Conservation (phyloP, 1,140 invertebrate species). For the Papilio dardanus region DNA sequence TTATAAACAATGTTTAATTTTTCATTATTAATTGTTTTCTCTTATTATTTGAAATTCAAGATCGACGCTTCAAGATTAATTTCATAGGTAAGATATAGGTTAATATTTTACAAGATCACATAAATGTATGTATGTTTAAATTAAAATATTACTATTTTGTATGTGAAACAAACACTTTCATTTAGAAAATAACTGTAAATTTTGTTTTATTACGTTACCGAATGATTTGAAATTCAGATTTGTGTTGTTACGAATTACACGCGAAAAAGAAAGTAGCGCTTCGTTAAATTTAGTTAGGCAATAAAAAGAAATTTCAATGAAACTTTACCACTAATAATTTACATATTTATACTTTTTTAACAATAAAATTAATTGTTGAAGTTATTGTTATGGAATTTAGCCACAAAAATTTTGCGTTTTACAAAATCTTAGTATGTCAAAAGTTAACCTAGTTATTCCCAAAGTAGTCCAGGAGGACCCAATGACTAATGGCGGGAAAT, state of each 20-base stretch:
- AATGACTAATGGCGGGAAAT: no score
- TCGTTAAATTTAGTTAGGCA: constrained; percentile 16
- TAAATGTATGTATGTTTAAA: not conserved
- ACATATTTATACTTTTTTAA: not conserved
- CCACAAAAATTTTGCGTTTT: not conserved
- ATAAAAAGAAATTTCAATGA: constrained; percentile 14
- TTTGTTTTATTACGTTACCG: constrained; percentile 14
- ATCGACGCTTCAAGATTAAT: not conserved
- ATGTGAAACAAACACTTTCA: constrained; percentile 4
- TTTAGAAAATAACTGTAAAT: constrained; percentile 13
- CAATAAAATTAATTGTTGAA: not conserved
- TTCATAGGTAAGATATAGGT: not conserved
- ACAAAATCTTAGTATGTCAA: not conserved
- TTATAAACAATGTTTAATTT: constrained; percentile 6
- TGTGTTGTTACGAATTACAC: constrained; percentile 3
- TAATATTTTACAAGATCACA: not conserved
- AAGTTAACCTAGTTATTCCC: not conserved
- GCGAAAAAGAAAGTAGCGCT: constrained; percentile 19
- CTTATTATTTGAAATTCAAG: not conserved
- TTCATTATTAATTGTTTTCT: not conserved
- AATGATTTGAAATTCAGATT: constrained; percentile 24
- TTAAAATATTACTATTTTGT: no score
- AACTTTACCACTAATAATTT: not conserved
- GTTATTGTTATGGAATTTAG: not conserved
- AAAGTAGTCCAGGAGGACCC: no score